phyloP scores from a whole-genome alignment of 2,113 vertebrate species.

The Osmerus eperlanus region DNA sequence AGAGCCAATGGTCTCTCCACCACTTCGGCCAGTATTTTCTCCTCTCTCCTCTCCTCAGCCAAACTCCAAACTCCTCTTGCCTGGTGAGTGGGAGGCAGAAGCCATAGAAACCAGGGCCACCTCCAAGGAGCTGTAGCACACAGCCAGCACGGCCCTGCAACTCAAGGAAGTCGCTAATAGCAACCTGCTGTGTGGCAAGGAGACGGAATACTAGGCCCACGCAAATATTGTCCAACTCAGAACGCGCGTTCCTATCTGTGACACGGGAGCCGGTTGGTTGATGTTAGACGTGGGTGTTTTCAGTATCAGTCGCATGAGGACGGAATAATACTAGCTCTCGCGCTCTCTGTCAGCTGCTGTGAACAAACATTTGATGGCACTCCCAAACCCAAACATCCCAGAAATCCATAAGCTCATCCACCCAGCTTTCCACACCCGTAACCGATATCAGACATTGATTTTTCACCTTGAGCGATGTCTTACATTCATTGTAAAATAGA shows the following conservation, averaged over 20 bases:
- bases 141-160: constrained; percentile 17
- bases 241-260: constrained; percentile 10
- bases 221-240: constrained; percentile 14
- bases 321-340: constrained; percentile 29
- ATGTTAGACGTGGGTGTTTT: constrained; percentile 50
- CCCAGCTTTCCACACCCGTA: constrained; percentile 34
- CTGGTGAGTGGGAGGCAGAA: constrained; percentile 50
- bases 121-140: constrained; percentile 31
- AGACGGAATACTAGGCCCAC: background rate
- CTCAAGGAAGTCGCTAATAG: constrained; percentile 1
- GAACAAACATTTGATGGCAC: constrained; percentile 43
- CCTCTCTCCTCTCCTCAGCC: constrained; percentile 32
- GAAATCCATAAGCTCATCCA: constrained; percentile 35
- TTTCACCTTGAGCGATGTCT: background rate
- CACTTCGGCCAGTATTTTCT: constrained; percentile 49
- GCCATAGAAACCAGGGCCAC: constrained; percentile 51
- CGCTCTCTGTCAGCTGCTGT: constrained; percentile 26
- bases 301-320: constrained; percentile 30
- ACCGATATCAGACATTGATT: background rate
- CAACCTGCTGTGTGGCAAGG: background rate
- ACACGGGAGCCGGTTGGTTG: constrained; percentile 42
- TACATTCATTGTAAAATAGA: background rate
- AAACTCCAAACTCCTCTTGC: constrained; percentile 46
- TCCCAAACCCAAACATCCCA: background rate
- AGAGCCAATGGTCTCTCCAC: constrained; percentile 58